These are phyloP conservation scores for Listrodromus nycthemerus DNA, from an alignment of 2,888 invertebrate species.

Conservation along the genomic window DNA sequence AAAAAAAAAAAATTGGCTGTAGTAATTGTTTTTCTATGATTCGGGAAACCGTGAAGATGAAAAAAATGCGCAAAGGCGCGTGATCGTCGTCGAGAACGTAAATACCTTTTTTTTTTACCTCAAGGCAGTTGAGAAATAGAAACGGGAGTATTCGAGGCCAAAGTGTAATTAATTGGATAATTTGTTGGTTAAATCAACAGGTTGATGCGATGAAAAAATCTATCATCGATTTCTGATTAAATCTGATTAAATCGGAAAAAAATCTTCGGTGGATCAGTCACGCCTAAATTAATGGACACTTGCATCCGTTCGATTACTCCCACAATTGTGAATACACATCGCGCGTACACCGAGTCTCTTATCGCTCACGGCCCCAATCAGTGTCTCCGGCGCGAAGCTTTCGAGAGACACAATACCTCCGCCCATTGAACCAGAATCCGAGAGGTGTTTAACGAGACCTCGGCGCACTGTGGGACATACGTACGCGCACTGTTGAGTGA, in stretches of 20 bases:
- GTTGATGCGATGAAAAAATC: background rate
- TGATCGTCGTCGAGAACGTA: too few relatives aligned
- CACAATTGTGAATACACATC: conserved; percentile 1
- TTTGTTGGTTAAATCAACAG: background rate
- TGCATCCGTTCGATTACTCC: background rate
- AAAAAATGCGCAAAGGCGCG: too few relatives aligned
- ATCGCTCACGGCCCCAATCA: background rate
- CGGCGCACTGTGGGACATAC: background rate
- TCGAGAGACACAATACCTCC: conserved; percentile 70
- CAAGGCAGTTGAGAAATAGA: too few relatives aligned
- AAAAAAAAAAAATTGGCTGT: too few relatives aligned
- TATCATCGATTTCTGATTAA: too few relatives aligned
- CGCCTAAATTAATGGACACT: background rate
- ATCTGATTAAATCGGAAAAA: background rate
- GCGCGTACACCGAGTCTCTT: background rate
- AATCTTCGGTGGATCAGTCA: background rate
- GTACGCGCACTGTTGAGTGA: background rate
- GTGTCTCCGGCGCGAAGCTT: conserved; percentile 27
- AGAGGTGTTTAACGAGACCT: conserved; percentile 75
- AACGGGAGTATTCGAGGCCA: too few relatives aligned
- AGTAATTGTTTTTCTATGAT: too few relatives aligned
- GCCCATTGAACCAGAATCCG: conserved; percentile 74
- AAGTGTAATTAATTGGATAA: background rate
- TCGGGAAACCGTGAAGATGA: too few relatives aligned
- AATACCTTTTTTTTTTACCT: too few relatives aligned